Percentiles rank a stretch among this genome's conserved stretches.
Evolutionary conservation across 2,113 vertebrate genomes (phyloP).

Genomic region (Erinaceus europaeus): DNA sequence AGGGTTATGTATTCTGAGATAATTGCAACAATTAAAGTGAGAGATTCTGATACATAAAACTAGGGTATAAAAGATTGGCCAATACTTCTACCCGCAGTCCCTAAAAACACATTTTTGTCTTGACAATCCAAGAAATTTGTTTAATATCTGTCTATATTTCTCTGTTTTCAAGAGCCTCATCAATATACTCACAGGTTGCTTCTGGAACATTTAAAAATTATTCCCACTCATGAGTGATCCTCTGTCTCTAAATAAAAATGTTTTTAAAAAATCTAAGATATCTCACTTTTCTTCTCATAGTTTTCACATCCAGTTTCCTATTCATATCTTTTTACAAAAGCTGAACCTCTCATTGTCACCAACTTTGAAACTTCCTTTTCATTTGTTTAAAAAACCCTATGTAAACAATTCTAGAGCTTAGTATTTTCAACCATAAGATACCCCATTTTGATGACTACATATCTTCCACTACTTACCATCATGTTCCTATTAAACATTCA

Average conservation of each 20-base stretch:
- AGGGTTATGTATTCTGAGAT: not conserved
- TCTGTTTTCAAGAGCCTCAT: not conserved
- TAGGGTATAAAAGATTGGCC: not conserved
- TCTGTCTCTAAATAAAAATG: not conserved
- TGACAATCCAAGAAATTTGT: not conserved
- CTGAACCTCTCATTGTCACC: not conserved
- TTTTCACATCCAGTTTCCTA: not conserved
- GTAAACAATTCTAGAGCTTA: not conserved
- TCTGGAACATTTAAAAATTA: not conserved
- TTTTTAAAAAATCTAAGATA: not conserved
- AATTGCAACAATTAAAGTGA: not conserved
- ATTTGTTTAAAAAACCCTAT: not conserved
- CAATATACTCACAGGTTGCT: not conserved
- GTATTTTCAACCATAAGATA: not conserved
- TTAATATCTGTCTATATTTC: not conserved
- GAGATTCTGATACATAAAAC: not conserved
- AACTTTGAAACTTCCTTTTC: not conserved
- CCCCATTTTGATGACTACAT: not conserved
- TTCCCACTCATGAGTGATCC: not conserved
- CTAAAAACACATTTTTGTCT: no score
- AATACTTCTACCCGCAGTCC: not conserved
- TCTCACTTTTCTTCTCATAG: not conserved
- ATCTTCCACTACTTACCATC: not conserved
- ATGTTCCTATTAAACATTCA: not conserved
- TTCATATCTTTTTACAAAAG: not conserved